Percentiles rank a stretch among this genome's conserved stretches.
phyloP scores from a whole-genome alignment of 64 coral and sea anemone species.

The Dendrophyllia cribrosa region DNA sequence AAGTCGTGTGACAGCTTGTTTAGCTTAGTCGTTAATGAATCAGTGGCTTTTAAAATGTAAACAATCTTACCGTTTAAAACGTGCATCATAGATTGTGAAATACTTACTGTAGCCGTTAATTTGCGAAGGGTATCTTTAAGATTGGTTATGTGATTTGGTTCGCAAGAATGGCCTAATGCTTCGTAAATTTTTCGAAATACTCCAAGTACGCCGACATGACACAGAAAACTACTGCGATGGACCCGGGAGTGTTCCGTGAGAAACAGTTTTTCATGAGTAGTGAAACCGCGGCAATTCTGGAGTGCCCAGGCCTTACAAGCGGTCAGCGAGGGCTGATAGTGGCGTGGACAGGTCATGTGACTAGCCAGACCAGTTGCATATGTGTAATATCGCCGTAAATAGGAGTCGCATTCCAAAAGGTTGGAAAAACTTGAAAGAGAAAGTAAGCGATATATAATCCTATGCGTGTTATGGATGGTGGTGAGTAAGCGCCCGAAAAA shows the following conservation, averaged over 20 bases:
- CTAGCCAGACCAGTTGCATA: not conserved
- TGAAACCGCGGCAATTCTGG: not conserved
- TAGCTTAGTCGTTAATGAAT: slow-evolving; percentile 24
- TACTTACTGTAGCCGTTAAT: not conserved
- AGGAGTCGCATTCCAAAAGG: slow-evolving; percentile 47
- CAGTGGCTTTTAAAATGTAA: slow-evolving; percentile 33
- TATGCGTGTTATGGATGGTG: not conserved
- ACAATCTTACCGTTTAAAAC: slow-evolving; percentile 34
- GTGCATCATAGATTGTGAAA: slow-evolving; percentile 7
- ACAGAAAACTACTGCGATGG: slow-evolving; percentile 18
- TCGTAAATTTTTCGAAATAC: slow-evolving; percentile 21
- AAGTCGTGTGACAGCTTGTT: slow-evolving; percentile 17
- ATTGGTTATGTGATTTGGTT: slow-evolving; percentile 6
- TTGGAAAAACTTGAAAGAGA: slow-evolving; percentile 34
- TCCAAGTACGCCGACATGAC: slow-evolving; percentile 29
- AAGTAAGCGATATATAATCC: not conserved
- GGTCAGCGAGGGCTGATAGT: not conserved
- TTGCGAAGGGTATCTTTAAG: slow-evolving; percentile 28
- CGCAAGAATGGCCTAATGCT: slow-evolving; percentile 32
- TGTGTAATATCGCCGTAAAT: slow-evolving; percentile 26
- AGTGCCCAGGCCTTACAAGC: slow-evolving; percentile 40
- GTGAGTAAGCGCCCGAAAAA: not conserved
- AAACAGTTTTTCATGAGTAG: not conserved
- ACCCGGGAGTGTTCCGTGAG: not conserved
- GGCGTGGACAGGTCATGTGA: not conserved